Percentiles rank a stretch among this genome's conserved stretches.
These are phyloP conservation scores for Orthonyx spaldingii DNA, from an alignment of 2,113 vertebrate genomes.

Conservation along the genomic window DNA sequence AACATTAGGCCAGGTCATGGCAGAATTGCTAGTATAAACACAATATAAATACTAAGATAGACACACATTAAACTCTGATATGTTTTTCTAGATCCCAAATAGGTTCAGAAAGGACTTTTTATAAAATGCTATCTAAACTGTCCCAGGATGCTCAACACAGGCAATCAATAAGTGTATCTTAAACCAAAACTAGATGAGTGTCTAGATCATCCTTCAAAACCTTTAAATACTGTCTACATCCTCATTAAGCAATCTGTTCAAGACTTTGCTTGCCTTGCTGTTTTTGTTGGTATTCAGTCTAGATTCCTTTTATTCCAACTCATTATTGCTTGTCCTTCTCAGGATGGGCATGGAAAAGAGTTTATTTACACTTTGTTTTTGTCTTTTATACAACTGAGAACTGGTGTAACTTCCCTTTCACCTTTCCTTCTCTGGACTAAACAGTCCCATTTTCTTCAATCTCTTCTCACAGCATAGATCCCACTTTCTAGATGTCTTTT, in stretches of 20 bases:
- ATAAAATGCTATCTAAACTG: background rate
- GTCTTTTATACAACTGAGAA: background rate
- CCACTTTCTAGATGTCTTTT: background rate
- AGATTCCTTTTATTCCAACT: background rate
- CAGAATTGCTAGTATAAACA: background rate
- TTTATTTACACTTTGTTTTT: background rate
- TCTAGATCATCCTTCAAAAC: background rate
- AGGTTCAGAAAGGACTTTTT: background rate
- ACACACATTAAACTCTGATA: background rate
- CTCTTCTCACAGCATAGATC: background rate
- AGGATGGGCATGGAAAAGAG: background rate
- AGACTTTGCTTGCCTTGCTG: background rate
- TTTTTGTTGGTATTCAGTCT: background rate
- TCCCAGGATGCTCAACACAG: background rate
- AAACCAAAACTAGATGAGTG: background rate
- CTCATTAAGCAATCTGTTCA: background rate
- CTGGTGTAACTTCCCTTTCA: background rate
- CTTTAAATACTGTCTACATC: background rate
- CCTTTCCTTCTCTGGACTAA: background rate
- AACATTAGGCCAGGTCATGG: background rate
- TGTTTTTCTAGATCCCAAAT: background rate
- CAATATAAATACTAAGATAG: background rate
- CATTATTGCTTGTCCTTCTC: background rate
- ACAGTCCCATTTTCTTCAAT: background rate
- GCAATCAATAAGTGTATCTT: rapidly evolving